These are phyloP conservation scores for Hipposideros larvatus DNA, from an alignment of 2,797 vertebrate genomes.

Conservation along the genomic window DNA sequence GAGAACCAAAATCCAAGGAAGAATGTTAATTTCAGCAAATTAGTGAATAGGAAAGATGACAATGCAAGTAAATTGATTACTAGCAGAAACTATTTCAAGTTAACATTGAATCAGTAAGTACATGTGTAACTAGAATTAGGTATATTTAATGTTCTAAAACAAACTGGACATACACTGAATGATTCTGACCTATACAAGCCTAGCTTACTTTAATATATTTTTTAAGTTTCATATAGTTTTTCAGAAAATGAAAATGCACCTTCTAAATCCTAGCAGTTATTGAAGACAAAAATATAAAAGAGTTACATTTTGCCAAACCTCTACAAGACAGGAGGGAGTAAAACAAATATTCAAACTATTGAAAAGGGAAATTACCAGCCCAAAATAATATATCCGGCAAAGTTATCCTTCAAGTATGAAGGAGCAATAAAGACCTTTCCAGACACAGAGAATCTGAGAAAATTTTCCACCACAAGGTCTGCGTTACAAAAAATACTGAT, in stretches of 20 bases:
- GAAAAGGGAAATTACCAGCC: too few relatives aligned
- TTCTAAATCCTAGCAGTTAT: neutral
- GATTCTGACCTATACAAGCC: neutral
- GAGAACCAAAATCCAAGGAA: conserved; percentile 16
- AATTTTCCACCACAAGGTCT: too few relatives aligned
- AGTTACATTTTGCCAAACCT: neutral
- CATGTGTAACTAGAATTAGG: neutral
- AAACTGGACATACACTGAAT: neutral
- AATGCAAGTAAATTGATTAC: conserved; percentile 8
- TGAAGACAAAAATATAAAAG: neutral
- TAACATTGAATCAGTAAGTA: neutral
- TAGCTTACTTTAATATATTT: neutral
- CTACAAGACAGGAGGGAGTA: too few relatives aligned
- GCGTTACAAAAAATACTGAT: too few relatives aligned
- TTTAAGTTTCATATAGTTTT: neutral
- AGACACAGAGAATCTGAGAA: too few relatives aligned
- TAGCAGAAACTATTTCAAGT: neutral
- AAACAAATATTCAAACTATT: too few relatives aligned
- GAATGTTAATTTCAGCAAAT: conserved; percentile 17
- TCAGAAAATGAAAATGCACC: neutral
- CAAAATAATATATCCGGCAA: too few relatives aligned
- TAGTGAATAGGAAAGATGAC: conserved; percentile 18
- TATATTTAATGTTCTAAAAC: conserved; percentile 22
- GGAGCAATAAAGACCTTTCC: too few relatives aligned
- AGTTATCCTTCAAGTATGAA: too few relatives aligned